Evolutionary conservation across 2,113 vertebrate species (phyloP), one percentile per base, ranked within the genome.

Genomic region (Plectropomus leopardus): DNA sequence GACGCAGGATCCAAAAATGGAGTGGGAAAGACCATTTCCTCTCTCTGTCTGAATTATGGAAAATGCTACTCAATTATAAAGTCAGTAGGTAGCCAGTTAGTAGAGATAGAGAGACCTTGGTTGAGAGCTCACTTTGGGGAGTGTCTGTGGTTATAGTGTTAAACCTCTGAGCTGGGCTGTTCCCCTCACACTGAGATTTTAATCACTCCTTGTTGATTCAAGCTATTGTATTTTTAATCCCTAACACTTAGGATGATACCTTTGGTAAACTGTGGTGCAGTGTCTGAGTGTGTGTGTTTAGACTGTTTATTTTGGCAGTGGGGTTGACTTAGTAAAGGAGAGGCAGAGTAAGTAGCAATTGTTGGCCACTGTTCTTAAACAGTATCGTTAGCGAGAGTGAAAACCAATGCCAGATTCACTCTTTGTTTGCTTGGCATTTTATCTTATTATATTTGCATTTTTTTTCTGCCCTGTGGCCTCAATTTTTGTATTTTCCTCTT

Each of bases 211-310:
- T 92, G 91, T 90, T 93, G 88, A 88, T 92, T 87, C 84, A 93
- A 84, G 85, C 89, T 71, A 73, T 91, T 92, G 90, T 92, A 69
- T 65, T 80, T 90, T 87, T 90, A 89, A 92, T 91, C 85, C 91
- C 68, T n/a, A 57, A 88, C 76, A 80, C 78, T 90, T 71, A 61
- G 17, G 36, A 50, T 77, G 86, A 89, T 77, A 63, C 61, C 70
- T 83, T 66, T 51, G 40, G 32, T 87, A 80, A 88, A 69, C 86
- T 6, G 28, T 11, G 26, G 47, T 55, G 65, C 45, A 11, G 82
- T 48, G 72, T 78, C 51, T 78, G 69, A 82, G 60, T 59, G 71
- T 59, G 50, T 14, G 26, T 26, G 84, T 72, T 83, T 42, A 60
- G 54, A 28, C 55, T 89, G 87, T 85, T 92, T 87, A 73, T 44